Conservation (phyloP, 2,888 invertebrate genomes). For the Tipula unca region DNA sequence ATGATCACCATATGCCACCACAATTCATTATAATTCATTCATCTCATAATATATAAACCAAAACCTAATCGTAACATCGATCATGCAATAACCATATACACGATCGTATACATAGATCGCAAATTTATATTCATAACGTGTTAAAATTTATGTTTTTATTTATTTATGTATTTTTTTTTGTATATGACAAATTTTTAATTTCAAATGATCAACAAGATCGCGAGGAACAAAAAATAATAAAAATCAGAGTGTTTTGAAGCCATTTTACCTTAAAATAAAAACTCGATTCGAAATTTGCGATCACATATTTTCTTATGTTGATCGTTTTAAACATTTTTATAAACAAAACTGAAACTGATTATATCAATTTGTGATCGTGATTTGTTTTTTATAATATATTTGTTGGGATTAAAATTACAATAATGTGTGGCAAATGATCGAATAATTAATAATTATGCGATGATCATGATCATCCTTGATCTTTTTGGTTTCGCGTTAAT, state of each 20-base stretch:
- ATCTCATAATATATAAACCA: background rate
- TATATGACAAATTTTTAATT: background rate
- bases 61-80: background rate
- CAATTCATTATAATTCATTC: background rate
- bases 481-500: background rate
- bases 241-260: background rate
- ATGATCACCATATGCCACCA: background rate
- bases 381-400: background rate
- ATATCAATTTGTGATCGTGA: background rate
- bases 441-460: background rate
- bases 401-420: background rate
- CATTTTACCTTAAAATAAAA: background rate
- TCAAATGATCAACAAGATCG: background rate
- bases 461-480: background rate
- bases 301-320: background rate
- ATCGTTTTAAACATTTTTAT: background rate
- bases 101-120: background rate
- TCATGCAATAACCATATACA: background rate
- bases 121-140: background rate
- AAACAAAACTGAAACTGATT: background rate
- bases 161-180: background rate
- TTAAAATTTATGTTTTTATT: conserved; percentile 1
- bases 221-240: background rate
- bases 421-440: background rate
- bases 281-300: background rate